Evolutionary conservation across 2,888 invertebrate species (phyloP).

Genomic region (Sycophila texana): DNA sequence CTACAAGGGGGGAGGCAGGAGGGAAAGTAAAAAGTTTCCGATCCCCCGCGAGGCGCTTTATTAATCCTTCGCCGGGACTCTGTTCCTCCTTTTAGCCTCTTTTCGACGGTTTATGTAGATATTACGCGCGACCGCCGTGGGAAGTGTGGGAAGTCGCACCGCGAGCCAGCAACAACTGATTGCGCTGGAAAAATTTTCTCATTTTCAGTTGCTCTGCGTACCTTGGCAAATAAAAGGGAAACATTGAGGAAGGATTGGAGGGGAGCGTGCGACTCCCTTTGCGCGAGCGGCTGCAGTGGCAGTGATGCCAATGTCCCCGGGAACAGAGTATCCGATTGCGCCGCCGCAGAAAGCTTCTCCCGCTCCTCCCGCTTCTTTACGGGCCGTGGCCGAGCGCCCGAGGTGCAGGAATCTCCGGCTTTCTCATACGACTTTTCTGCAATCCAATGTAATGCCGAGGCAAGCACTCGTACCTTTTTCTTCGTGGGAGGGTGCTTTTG

Average conservation of each 20-base stretch:
- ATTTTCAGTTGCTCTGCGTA: not conserved
- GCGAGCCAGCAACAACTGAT: slow-evolving; percentile 13
- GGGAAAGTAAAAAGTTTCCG: not conserved
- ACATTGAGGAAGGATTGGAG: too few species aligned
- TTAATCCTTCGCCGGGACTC: slow-evolving; percentile 23
- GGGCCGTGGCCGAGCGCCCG: too few species aligned
- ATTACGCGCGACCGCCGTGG: slow-evolving; percentile 43
- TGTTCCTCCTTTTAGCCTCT: not conserved
- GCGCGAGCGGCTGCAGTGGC: slow-evolving; percentile 28
- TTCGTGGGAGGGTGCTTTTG: slow-evolving; percentile 48
- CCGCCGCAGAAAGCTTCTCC: not conserved
- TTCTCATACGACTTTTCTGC: slow-evolving; percentile 4
- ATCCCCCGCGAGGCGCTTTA: slow-evolving; percentile 47
- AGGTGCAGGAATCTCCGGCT: slow-evolving; percentile 12
- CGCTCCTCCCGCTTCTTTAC: not conserved
- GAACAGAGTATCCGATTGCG: slow-evolving; percentile 49
- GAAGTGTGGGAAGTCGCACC: slow-evolving; percentile 12
- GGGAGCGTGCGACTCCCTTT: too few species aligned
- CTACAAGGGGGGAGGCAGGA: not conserved
- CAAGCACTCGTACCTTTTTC: slow-evolving; percentile 10
- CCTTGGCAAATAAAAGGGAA: too few species aligned
- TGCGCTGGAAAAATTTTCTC: too few species aligned
- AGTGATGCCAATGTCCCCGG: slow-evolving; percentile 47
- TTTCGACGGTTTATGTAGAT: slow-evolving; percentile 45
- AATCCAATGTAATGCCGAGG: slow-evolving; percentile 10